Evolutionary conservation across 2,888 invertebrate species (phyloP).

Genomic region (Aleiodes testaceus): DNA sequence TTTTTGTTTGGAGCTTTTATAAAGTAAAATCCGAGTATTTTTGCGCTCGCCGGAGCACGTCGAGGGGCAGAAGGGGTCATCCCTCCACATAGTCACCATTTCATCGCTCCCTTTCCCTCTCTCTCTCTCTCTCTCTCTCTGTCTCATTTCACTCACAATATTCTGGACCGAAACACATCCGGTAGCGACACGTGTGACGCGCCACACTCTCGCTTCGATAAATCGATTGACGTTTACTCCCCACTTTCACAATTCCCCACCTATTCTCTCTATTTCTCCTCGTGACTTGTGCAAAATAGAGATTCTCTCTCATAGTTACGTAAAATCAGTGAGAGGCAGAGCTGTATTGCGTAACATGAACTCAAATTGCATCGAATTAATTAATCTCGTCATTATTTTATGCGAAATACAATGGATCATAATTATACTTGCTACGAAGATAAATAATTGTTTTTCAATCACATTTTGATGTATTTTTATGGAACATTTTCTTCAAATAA

Average conservation of each 20-base stretch:
- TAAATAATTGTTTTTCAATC: neutral
- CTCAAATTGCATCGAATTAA: constrained; percentile 1
- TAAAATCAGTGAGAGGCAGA: constrained; percentile 25
- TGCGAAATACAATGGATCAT: neutral
- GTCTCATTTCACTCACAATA: neutral
- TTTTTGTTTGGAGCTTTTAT: constrained; percentile 19
- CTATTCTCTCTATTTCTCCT: neutral
- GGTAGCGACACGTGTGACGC: constrained; percentile 15
- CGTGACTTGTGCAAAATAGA: neutral
- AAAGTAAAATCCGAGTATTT: constrained; percentile 43
- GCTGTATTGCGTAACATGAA: constrained; percentile 37
- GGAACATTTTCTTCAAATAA: too few relatives aligned
- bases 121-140: neutral
- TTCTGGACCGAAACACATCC: constrained; percentile 19
- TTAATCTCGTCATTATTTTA: neutral
- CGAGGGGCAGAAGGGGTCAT: constrained; percentile 21
- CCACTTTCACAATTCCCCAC: neutral
- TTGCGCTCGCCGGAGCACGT: constrained; percentile 27
- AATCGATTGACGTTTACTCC: constrained; percentile 29
- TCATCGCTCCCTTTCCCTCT: neutral
- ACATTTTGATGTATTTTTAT: too few relatives aligned
- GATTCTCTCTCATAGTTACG: constrained; percentile 31
- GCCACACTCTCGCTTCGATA: constrained; percentile 29
- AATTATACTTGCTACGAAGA: neutral
- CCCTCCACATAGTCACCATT: constrained; percentile 23